These are phyloP conservation scores for Drosophila jambulina DNA, from an alignment of 1,140 invertebrate species.

Conservation along the genomic window DNA sequence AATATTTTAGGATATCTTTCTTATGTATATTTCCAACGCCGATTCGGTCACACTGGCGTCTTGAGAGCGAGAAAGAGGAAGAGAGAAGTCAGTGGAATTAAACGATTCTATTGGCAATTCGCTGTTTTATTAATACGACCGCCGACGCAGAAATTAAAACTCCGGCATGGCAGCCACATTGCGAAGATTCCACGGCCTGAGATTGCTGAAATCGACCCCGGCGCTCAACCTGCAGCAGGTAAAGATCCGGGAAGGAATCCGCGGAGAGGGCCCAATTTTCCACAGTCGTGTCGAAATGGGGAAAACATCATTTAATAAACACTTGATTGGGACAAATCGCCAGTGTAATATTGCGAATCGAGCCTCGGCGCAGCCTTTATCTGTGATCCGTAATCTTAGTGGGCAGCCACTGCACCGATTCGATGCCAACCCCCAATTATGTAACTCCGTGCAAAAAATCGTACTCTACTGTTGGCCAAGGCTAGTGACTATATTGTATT, in stretches of 20 bases:
- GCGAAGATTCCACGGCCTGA: slow-evolving; percentile 92
- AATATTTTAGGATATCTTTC: slow-evolving; percentile 1
- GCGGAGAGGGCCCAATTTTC: slow-evolving; percentile 38
- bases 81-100: slow-evolving; percentile 66
- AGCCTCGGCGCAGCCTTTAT: not conserved
- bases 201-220: slow-evolving; percentile 84
- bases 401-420: slow-evolving; percentile 30
- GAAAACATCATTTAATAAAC: slow-evolving; percentile 21
- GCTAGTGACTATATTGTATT: slow-evolving; percentile 18
- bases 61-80: slow-evolving; percentile 23
- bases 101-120: slow-evolving; percentile 67
- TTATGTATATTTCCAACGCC: not conserved
- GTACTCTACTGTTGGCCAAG: slow-evolving; percentile 29
- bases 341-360: not conserved
- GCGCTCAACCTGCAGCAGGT: slow-evolving; percentile 81
- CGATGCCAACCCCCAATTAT: slow-evolving; percentile 63
- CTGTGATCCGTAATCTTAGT: slow-evolving; percentile 38
- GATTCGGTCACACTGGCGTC: not conserved
- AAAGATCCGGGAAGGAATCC: slow-evolving; percentile 31
- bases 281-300: slow-evolving; percentile 17
- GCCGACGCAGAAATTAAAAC: slow-evolving; percentile 69
- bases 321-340: not conserved
- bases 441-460: slow-evolving; percentile 66
- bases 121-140: slow-evolving; percentile 77
- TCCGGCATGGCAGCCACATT: slow-evolving; percentile 91